Evolutionary conservation across 2,888 invertebrate genomes (phyloP), one percentile per base, ranked within the genome.

Genomic region (Arctia plantaginis): DNA sequence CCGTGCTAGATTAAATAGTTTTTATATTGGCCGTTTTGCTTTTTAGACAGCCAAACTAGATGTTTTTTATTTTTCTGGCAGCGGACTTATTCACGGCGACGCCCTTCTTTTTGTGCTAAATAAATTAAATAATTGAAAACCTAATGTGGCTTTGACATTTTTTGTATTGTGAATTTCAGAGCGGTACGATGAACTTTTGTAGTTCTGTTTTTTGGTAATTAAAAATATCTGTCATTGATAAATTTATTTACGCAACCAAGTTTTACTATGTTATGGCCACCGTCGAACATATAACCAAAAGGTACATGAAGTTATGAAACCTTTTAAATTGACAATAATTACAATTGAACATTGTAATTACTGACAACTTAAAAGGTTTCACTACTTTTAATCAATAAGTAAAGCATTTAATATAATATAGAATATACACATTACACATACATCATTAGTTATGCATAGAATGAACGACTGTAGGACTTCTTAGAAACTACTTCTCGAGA

Each of bases 1-100:
- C 83, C 77, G 73, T 55, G 65, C 65, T 74, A 39, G 76, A 86
- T 86, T 85, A 75, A 73, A 69, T 69, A 81, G 84, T 84, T 86
- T 84, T 84, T 82, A 74, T 51, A 73, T 62, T 71, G 59, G 72
- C 51, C 55, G 64, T 66, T 80, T 71, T 72, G 35, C 71, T 77
- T 69, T 76, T 41, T 33, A 55, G 33, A 33, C 33, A 47, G 35
- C 51, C 44, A 33, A 30, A 30, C 1, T 69, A 35, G 18, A 68
- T 55, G 51, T 33, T 23, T 51, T 69, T 67, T 67, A 18, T 41
- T 12, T 33, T 69, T 67, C 44, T 66, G 18, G 44, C 7, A 18
- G 44, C 41, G 20, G 30, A 30, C 20, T 67, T 30, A 67, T 30
- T 44, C 30, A 67, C 41, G 30, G 30, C 27, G 30, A 44, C 3